These are phyloP conservation scores for Rhabdophis nuchalis DNA, from an alignment of 2,797 vertebrate genomes.

Conservation along the genomic window DNA sequence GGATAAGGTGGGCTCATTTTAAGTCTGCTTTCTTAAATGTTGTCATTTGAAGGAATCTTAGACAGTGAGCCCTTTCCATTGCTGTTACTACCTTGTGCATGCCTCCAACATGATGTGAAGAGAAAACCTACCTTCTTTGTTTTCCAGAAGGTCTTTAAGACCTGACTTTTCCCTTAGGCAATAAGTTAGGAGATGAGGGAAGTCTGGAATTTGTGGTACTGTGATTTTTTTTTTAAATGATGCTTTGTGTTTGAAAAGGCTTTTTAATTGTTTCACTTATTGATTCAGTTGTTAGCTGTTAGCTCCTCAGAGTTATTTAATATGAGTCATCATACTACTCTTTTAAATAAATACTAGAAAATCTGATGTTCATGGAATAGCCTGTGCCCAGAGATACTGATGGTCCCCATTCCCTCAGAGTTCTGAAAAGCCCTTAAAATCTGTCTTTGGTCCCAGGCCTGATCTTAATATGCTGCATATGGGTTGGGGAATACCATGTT, in stretches of 20 bases:
- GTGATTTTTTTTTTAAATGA: background rate
- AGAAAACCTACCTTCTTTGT: background rate
- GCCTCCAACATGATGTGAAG: background rate
- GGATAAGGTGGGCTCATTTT: background rate
- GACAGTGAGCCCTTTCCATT: background rate
- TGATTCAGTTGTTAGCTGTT: background rate
- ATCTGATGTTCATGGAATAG: background rate
- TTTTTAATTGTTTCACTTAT: background rate
- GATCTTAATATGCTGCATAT: background rate
- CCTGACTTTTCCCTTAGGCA: background rate
- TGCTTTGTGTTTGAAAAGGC: background rate
- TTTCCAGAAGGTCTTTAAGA: background rate
- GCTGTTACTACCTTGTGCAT: background rate
- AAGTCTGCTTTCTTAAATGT: background rate
- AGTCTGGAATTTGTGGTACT: background rate
- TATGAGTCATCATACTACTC: background rate
- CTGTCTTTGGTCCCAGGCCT: background rate
- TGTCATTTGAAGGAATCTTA: background rate
- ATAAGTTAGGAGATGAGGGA: background rate
- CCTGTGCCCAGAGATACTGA: background rate
- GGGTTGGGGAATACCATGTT: background rate
- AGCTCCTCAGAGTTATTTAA: background rate
- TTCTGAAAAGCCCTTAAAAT: background rate
- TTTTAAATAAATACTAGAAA: background rate
- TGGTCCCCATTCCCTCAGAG: background rate